Conservation (phyloP, 2,888 invertebrate genomes). For the Aphodius sticticus region DNA sequence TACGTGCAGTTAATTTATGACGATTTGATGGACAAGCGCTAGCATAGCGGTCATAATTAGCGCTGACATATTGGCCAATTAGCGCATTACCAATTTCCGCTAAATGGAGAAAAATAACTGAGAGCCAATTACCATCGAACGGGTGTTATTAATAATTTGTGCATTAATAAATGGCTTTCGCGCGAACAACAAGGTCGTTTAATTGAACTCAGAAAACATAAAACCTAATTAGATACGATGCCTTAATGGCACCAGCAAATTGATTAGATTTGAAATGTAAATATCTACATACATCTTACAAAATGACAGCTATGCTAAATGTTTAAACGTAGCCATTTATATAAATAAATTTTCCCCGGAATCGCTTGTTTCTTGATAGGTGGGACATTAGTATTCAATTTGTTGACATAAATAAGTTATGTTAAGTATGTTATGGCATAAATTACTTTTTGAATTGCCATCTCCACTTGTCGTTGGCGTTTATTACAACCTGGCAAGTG, state of each 20-base stretch:
- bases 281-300: not conserved
- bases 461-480: no score
- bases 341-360: not conserved
- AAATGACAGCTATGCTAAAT: not conserved
- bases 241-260: not conserved
- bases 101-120: not conserved
- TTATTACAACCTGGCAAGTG: not conserved
- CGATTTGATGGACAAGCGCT: not conserved
- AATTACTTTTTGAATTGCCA: not conserved
- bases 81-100: not conserved
- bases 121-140: not conserved
- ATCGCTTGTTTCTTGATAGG: not conserved
- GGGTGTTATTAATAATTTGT: slow-evolving; percentile 4
- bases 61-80: not conserved
- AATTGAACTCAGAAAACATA: not conserved
- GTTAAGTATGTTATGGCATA: not conserved
- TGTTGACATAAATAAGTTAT: not conserved
- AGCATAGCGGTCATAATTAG: slow-evolving; percentile 4
- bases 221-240: not conserved
- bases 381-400: not conserved
- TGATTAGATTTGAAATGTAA: not conserved
- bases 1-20: not conserved
- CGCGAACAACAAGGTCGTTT: not conserved
- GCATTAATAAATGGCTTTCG: not conserved
- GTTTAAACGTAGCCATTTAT: not conserved